These are phyloP conservation scores for Periophthalmus modestus DNA, from an alignment of 2,113 vertebrate species.

Conservation along the genomic window DNA sequence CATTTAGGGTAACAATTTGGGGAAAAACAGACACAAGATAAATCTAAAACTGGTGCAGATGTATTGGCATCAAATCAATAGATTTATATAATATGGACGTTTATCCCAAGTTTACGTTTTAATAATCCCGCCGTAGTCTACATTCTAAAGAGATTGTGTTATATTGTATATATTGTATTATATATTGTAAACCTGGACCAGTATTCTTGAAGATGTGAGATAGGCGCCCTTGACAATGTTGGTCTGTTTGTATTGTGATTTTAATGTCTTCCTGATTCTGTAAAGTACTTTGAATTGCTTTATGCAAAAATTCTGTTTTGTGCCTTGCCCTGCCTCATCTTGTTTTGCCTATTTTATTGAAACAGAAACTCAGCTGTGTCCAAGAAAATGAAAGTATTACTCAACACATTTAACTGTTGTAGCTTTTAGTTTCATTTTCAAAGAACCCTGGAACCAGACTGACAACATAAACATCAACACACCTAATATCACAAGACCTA, in stretches of 20 bases:
- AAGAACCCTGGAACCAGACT: neutral
- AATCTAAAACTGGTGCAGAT: neutral
- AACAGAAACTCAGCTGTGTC: neutral
- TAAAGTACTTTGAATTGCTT: no score
- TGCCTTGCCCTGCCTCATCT: no score
- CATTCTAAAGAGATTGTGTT: neutral
- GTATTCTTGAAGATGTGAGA: slow-evolving; percentile 25
- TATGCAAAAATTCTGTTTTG: no score
- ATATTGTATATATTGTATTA: no score
- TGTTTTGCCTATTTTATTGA: no score
- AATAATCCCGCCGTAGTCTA: neutral
- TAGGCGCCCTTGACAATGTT: no score
- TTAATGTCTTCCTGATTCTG: no score
- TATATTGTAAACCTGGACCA: neutral
- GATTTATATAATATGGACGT: neutral
- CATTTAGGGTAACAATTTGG: neutral
- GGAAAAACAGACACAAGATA: neutral
- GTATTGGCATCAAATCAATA: neutral
- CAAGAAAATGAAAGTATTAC: neutral
- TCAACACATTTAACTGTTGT: no score
- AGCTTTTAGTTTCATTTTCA: neutral
- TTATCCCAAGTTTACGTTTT: neutral
- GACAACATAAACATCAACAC: neutral
- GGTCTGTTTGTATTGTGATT: neutral
- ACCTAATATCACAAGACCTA: neutral